Percentiles rank a stretch among this genome's conserved stretches.
Conservation (phyloP, 2,888 invertebrate species). For the Itoplectis maculator region DNA sequence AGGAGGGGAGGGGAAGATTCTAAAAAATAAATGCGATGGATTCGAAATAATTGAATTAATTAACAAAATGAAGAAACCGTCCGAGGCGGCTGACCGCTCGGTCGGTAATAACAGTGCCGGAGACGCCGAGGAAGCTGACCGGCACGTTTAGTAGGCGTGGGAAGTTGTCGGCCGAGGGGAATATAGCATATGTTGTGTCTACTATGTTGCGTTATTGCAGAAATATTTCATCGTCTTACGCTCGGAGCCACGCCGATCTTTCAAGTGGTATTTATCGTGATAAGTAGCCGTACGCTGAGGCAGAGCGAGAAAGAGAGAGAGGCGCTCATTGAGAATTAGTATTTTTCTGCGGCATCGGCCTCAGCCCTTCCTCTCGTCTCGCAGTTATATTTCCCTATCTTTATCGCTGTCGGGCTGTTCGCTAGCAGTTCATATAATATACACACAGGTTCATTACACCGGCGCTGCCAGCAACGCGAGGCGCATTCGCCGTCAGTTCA, state of each 20-base stretch:
- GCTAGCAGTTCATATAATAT: slow-evolving; percentile 22
- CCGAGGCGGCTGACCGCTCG: not conserved
- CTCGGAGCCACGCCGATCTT: slow-evolving; percentile 72
- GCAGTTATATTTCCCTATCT: slow-evolving; percentile 51
- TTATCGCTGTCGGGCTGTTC: slow-evolving; percentile 48
- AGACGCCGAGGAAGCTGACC: slow-evolving; percentile 26
- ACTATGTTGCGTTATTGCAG: slow-evolving; percentile 74
- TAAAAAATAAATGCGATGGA: too few relatives aligned
- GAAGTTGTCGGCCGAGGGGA: slow-evolving; percentile 75
- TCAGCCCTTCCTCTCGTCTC: slow-evolving; percentile 32
- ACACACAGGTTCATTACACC: slow-evolving; percentile 34
- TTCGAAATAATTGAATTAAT: not conserved
- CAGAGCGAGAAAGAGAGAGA: not conserved
- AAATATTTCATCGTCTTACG: slow-evolving; percentile 81
- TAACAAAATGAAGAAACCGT: not conserved
- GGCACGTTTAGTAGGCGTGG: slow-evolving; percentile 74
- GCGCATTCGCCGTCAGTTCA: too few relatives aligned
- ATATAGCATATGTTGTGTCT: slow-evolving; percentile 54
- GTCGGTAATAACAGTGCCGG: not conserved
- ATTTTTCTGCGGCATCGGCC: slow-evolving; percentile 52
- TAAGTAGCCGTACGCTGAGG: slow-evolving; percentile 74
- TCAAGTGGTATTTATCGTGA: slow-evolving; percentile 76
- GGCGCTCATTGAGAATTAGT: slow-evolving; percentile 69
- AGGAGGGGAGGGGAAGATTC: not conserved
- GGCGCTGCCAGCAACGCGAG: too few relatives aligned